Percentiles rank a stretch among this genome's conserved stretches.
phyloP scores from a whole-genome alignment of 2,797 vertebrate species.

The Orientallactaga sibirica region DNA sequence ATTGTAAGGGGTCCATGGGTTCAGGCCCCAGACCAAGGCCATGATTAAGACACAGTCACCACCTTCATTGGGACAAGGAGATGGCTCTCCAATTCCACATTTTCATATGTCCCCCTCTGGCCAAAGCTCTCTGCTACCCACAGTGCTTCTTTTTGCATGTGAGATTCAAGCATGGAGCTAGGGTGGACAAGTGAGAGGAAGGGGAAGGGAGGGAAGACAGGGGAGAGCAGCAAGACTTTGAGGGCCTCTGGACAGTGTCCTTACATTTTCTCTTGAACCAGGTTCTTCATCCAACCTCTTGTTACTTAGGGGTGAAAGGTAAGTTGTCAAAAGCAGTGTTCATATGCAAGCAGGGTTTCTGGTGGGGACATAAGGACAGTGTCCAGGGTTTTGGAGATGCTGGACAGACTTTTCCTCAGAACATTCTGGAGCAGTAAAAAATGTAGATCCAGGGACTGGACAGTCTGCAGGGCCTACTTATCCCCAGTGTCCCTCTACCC shows the following conservation, averaged over 20 bases:
- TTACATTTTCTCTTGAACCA: neutral
- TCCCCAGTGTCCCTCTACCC: neutral
- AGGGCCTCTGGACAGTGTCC: neutral
- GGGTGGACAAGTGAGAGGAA: accelerated
- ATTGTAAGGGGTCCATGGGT: neutral
- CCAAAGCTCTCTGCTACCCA: neutral
- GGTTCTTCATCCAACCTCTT: neutral
- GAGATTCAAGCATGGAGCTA: neutral
- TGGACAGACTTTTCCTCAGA: neutral
- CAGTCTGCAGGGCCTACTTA: neutral
- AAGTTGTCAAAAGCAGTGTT: neutral
- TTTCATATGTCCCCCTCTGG: neutral
- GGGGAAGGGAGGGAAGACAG: neutral
- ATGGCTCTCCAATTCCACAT: neutral
- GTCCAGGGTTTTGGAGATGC: neutral
- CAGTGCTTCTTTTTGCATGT: neutral
- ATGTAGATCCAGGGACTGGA: neutral
- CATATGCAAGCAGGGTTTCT: neutral
- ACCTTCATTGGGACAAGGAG: neutral
- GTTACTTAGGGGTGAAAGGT: neutral
- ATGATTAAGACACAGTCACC: neutral
- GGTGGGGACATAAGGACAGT: neutral
- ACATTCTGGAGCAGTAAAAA: neutral
- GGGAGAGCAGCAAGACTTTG: neutral
- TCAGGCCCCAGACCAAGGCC: neutral